Evolutionary conservation across 1,140 invertebrate genomes (phyloP), one percentile per base, ranked within the genome.

Genomic region (Forficula auricularia): DNA sequence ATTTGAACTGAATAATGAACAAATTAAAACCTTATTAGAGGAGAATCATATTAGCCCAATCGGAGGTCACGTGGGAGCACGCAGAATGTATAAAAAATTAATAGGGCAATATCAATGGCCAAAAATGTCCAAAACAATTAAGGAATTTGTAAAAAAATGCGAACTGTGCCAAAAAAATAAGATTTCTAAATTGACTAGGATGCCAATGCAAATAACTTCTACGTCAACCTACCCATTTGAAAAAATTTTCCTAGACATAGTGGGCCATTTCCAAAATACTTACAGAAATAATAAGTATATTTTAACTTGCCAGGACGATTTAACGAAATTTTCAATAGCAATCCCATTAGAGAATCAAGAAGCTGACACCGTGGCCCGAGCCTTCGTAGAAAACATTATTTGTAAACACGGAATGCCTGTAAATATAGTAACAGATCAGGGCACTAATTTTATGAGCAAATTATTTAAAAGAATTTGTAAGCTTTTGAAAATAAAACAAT

Each of bases 401-500:
- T n/a, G 27, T 12, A 31, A 27, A 1, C 38, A 19, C n/a, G 34
- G 35, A 10, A 38, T 33, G 3, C 43, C 43, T 1, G 9, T 22
- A 10, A 0, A 8, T 3, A 18, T 39, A 6, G 10, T 44, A 0
- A 44, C 43, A 10, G 36, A 44, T 9, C 34, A 39, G 22, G 22
- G 22, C 8, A 40, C 27, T 9, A 44, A 40, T 18, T 44, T 39
- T 32, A 8, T 38, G 0, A 38, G 35, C 7, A 18, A 51, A 42
- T 19, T 54, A 20, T 45, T 52, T 19, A 52, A 46, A 41, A 50
- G 45, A 3, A 20, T 56, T 32, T 50, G 50, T 32, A 49, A 49
- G 40, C 13, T 50, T 18, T 47, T 53, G 16, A 39, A 55, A 43
- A 52, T 46, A 47, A 54, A 51, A 40, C 46, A 55, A 31, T 42